Conservation (phyloP, 2,888 invertebrate species). For the Odontomyia ornata region DNA sequence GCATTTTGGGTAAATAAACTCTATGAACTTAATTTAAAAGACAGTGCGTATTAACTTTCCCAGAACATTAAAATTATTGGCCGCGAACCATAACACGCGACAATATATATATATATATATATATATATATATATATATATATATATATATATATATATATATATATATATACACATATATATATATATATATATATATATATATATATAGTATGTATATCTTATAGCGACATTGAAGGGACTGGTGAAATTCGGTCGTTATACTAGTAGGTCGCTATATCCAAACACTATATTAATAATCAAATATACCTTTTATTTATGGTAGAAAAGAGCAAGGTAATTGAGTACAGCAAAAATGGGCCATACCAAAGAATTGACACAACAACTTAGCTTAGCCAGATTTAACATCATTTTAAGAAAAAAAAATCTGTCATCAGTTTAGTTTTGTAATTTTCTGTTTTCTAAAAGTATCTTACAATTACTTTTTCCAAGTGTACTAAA, state of each 20-base stretch:
- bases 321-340: neutral
- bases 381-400: neutral
- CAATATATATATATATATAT: no score
- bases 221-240: neutral
- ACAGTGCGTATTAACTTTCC: no score
- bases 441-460: slow-evolving; percentile 11
- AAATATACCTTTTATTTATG: neutral
- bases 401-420: slow-evolving; percentile 9
- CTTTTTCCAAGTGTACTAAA: slow-evolving; percentile 19
- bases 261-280: neutral
- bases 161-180: no score
- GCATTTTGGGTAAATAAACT: no score
- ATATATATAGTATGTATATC: neutral
- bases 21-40: no score
- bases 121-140: no score
- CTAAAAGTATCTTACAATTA: slow-evolving; percentile 19
- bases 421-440: slow-evolving; percentile 9
- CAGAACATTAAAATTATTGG: no score
- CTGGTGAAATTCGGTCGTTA: slow-evolving; percentile 10
- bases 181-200: no score
- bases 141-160: no score
- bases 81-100: no score
- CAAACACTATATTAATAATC: neutral
- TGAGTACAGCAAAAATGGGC: neutral
- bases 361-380: neutral